Conservation (phyloP, 2,888 invertebrate species). For the Rambutsinella grinnellia region DNA sequence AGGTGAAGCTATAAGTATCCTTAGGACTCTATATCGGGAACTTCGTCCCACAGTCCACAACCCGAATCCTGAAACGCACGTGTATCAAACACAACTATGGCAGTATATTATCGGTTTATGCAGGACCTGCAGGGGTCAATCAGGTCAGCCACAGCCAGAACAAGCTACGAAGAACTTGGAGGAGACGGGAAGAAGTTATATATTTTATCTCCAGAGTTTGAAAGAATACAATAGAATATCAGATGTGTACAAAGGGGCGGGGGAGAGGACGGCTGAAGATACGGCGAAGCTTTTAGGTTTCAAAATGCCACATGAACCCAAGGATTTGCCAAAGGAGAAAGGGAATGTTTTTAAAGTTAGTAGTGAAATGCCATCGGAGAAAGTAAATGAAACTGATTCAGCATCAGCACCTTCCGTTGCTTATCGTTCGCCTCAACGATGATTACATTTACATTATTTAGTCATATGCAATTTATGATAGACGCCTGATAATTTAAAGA, state of each 20-base stretch:
- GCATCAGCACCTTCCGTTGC: too few species aligned
- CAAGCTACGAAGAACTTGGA: constrained; percentile 77
- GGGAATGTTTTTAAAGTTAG: too few species aligned
- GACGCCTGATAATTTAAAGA: too few species aligned
- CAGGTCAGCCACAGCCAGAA: constrained; percentile 73
- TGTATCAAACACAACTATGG: constrained; percentile 59
- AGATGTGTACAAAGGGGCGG: constrained; percentile 81
- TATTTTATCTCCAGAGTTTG: constrained; percentile 80
- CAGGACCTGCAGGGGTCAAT: constrained; percentile 12
- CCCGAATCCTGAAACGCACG: constrained; percentile 54
- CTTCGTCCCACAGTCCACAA: constrained; percentile 53
- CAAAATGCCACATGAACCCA: constrained; percentile 85
- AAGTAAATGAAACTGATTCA: too few species aligned
- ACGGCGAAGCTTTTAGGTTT: constrained; percentile 89
- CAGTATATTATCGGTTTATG: constrained; percentile 53
- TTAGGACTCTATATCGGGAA: constrained; percentile 63
- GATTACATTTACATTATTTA: too few species aligned
- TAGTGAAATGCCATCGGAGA: too few species aligned
- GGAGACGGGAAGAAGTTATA: constrained; percentile 82
- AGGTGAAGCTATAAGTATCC: constrained; percentile 26
- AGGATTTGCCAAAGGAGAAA: constrained; percentile 67
- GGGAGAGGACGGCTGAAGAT: constrained; percentile 81
- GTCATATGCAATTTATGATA: too few species aligned
- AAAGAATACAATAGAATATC: constrained; percentile 80
- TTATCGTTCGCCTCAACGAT: too few species aligned